A percentile compares a stretch with the other conserved stretches of the same genome.
Conservation (phyloP, 2,113 vertebrate genomes). For the Cettia cetti region DNA sequence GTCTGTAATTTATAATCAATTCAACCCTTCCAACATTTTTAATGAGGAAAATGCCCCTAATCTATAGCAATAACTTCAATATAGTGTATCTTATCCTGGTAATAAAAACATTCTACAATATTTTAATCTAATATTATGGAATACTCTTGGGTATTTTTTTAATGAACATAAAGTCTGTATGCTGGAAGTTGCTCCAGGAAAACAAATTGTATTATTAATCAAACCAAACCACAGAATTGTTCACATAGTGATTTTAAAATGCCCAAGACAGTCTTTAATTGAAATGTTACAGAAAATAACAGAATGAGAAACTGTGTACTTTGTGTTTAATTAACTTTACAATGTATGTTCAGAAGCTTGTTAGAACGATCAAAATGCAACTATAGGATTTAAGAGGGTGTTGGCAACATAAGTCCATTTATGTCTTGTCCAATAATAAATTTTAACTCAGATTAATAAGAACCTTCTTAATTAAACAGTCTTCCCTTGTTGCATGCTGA, state of each 20-base stretch:
- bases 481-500: background rate
- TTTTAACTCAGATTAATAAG: background rate
- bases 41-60: background rate
- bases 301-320: background rate
- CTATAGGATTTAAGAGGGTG: background rate
- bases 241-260: background rate
- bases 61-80: background rate
- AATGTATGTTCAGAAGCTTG: background rate
- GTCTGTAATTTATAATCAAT: background rate
- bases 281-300: slow-evolving; percentile 34
- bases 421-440: background rate
- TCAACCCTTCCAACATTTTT: background rate
- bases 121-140: background rate
- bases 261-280: slow-evolving; percentile 21
- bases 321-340: slow-evolving; percentile 32
- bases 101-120: background rate
- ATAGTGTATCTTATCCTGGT: background rate
- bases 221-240: background rate
- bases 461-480: background rate
- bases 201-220: slow-evolving; percentile 39
- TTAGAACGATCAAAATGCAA: background rate
- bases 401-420: background rate
- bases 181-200: background rate
- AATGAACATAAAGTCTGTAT: background rate
- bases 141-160: background rate